A percentile compares a stretch with the other conserved stretches of the same genome.
Evolutionary conservation across 2,797 vertebrate species (phyloP).

Genomic region (Xiphophorus birchmanni): DNA sequence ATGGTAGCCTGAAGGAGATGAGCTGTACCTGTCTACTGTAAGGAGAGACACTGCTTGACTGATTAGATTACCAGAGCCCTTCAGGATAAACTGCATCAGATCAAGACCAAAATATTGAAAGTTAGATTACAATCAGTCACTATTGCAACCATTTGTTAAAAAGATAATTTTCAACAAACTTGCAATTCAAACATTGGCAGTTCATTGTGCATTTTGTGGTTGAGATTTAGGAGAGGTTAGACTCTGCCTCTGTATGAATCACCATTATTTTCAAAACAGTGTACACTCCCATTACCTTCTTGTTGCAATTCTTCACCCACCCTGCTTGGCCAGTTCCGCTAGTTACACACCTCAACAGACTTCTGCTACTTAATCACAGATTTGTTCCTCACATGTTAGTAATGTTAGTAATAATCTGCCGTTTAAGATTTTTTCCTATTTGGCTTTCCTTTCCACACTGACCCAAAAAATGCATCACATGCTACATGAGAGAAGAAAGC

Average conservation of each 20-base stretch:
- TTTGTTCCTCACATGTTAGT: background rate
- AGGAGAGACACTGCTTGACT: slow-evolving; percentile 58
- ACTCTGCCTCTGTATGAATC: slow-evolving; percentile 9
- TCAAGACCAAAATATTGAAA: background rate
- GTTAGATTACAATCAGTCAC: background rate
- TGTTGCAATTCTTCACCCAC: slow-evolving; percentile 18
- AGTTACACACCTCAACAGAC: slow-evolving; percentile 41
- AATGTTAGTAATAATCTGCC: background rate
- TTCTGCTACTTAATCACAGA: background rate
- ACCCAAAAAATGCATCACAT: background rate
- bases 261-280: slow-evolving; percentile 12
- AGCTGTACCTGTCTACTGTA: slow-evolving; percentile 49
- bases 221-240: background rate
- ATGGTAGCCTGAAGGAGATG: slow-evolving; percentile 56
- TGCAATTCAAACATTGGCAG: background rate
- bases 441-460: too few species aligned
- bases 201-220: background rate
- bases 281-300: slow-evolving; percentile 40
- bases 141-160: background rate
- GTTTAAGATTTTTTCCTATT: too few species aligned
- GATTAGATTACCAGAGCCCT: slow-evolving; percentile 51
- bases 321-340: slow-evolving; percentile 65
- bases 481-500: background rate
- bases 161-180: background rate
- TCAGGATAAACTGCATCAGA: slow-evolving; percentile 1